Base-by-base conservation (phyloP, 2,888 invertebrate species). In the Lasiommata megera region DNA sequence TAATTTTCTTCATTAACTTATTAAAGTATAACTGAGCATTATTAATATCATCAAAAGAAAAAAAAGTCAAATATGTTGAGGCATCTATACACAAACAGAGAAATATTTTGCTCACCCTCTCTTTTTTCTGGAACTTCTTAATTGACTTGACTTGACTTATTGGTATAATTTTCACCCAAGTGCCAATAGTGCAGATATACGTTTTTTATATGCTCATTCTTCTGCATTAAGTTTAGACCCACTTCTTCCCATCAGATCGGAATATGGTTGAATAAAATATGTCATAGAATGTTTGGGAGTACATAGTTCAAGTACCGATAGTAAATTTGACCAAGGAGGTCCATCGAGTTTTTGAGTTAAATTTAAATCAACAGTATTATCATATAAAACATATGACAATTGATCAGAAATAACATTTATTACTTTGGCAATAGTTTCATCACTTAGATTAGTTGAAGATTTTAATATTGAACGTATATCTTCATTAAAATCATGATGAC, bases 1-100 rank as follows among this genome's bases (percentile, higher is more conserved):
- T 31, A 18, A 62, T 40, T 44, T 60, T 43, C 29, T 62, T 23
- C 16, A 61, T 31, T 16, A 63, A 29, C 12, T 41, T 18, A 9
- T 67, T 62, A 23, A 77, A 67, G 52, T 73, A 63, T 7, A 74
- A 70, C 28, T 67, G 63, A 2, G 73, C 66, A 2, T 74, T 70
- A 44, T 66, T 47, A 1, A 65, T 50, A n/a, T 74, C 65, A 11
- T 74, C 67, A 60, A 74, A 76, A n/a, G n/a, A n/a, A n/a, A n/a
- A n/a, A n/a, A 36, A 74, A 64, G 7, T 73, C 62, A 57, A 76
- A 74, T 60, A 70, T 76, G 14, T 66, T 63, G 38, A 82, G 51
- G 79, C 79, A 82, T 68, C 73, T 72, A 6, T 67, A 67, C 44
- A 79, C 67, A n/a, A 71, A 64, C 34, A 73, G 62, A 64, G 14